Base-by-base conservation (phyloP, 2,797 vertebrate genomes). In the Acanthurus lineatus region DNA sequence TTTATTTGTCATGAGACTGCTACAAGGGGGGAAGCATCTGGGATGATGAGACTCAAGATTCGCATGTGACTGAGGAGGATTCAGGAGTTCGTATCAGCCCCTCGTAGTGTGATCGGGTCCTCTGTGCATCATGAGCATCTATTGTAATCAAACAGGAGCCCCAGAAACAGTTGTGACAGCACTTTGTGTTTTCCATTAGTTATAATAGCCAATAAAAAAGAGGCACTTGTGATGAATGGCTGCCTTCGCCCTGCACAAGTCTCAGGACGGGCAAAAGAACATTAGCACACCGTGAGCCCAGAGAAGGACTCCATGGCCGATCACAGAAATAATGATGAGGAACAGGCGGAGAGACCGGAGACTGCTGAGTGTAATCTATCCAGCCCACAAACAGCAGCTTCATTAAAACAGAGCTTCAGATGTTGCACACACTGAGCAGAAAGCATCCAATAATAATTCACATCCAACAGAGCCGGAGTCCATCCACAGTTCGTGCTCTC, bases 361-460 rank as follows among this genome's bases (percentile, higher is more conserved):
- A 32, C 52, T 49, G 81, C 69, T 0, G 22, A 77, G 79, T 20
- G 57, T 81, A 82, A 91, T 86, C 81, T 76, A 83, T 77, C 81
- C 85, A 76, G 83, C 81, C 80, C 79, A 83, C 76, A 85, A 90
- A 92, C 81, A 72, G 69, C 54, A 16, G 66, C 77, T 86, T 88
- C 81, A 89, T 92, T 88, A 25, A 91, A 88, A 73, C 62, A 9
- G 51, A 61, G 56, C 68, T 69, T 91, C 73, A 84, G 79, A 86
- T 76, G 78, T 69, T 79, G 59, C 54, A 75, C 77, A 75, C 74
- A 72, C 78, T 86, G 65, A 72, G 87, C 88, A 82, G 0, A 65
- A 81, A 51, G 76, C 66, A 48, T 48, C 64, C 60, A 42, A 80
- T 86, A 85, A 87, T 71, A 65, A 79, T 57, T 45, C 51, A 61